A percentile compares a stretch with the other conserved stretches of the same genome.
phyloP scores from a whole-genome alignment of 2,113 vertebrate species.

The Ochotona princeps region DNA sequence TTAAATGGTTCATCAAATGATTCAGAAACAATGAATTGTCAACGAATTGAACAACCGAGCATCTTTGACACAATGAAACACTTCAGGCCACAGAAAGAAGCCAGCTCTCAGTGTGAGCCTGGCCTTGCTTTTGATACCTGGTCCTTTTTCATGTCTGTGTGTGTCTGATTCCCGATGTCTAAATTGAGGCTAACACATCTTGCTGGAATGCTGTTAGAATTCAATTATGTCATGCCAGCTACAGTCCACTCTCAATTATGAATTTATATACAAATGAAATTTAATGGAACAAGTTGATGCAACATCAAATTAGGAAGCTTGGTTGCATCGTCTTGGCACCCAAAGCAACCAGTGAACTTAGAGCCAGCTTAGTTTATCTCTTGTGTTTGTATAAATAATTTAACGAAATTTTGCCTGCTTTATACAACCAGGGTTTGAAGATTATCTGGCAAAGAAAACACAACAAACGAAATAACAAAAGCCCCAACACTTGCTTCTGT shows the following conservation, averaged over 20 bases:
- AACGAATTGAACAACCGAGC: neutral
- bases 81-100: neutral
- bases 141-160: neutral
- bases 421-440: conserved; percentile 16
- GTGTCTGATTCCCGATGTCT: neutral
- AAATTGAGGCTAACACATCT: neutral
- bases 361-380: neutral
- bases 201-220: neutral
- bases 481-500: conserved; percentile 4
- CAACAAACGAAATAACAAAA: conserved; percentile 35
- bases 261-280: neutral
- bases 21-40: neutral
- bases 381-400: neutral
- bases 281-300: neutral
- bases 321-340: neutral
- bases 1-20: neutral
- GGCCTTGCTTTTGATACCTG: neutral
- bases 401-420: neutral
- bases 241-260: neutral
- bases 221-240: neutral
- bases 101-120: neutral
- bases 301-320: neutral
- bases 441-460: conserved; percentile 48
- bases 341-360: neutral
- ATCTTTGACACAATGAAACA: neutral